Conservation (phyloP, 2,113 vertebrate genomes). For the Ictalurus punctatus region DNA sequence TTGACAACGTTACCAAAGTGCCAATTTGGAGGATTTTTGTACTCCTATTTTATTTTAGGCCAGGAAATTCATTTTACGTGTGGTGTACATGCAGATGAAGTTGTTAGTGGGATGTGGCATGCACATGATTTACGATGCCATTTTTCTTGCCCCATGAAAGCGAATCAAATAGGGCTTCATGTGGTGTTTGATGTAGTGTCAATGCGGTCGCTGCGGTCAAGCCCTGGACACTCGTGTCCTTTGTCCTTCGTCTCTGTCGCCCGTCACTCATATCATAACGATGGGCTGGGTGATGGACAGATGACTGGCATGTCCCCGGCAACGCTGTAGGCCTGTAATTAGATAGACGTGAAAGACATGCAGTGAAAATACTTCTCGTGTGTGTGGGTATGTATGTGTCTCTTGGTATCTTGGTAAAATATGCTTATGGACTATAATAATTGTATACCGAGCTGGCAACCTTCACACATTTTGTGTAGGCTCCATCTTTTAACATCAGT, state of each 20-base stretch:
- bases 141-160: conserved; percentile 18
- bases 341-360: neutral
- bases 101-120: conserved; percentile 16
- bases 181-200: conserved; percentile 31
- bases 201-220: conserved; percentile 28
- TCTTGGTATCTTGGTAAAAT: neutral
- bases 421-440: neutral
- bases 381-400: neutral
- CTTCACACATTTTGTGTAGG: neutral
- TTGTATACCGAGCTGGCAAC: neutral
- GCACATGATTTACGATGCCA: conserved; percentile 1
- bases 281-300: conserved; percentile 43
- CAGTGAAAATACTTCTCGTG: neutral
- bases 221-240: conserved; percentile 17
- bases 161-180: conserved; percentile 22
- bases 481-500: neutral
- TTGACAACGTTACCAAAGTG: neutral
- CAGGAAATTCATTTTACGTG: neutral
- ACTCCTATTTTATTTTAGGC: neutral
- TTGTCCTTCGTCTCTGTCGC: conserved; percentile 35
- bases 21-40: neutral
- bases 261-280: conserved; percentile 33
- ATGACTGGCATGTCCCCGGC: conserved; percentile 28
- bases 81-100: neutral
- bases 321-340: conserved; percentile 36